phyloP scores from a whole-genome alignment of 2,888 invertebrate genomes.

The Yponomeuta sedellus region DNA sequence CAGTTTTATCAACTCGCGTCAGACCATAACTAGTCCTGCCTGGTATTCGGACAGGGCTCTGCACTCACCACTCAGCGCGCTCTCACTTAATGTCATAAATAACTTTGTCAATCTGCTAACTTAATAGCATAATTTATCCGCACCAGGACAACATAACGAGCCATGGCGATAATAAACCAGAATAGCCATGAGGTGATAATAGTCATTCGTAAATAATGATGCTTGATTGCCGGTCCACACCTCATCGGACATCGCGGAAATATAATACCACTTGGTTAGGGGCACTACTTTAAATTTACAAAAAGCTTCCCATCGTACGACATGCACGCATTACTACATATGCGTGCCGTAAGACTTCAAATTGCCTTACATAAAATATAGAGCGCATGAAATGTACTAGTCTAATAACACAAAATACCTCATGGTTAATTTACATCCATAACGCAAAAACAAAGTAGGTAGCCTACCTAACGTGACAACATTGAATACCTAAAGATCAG shows the following conservation, averaged over 20 bases:
- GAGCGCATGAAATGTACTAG: too few species aligned
- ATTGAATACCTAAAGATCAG: slow-evolving; percentile 31
- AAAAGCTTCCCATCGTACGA: slow-evolving; percentile 14
- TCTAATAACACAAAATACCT: too few species aligned
- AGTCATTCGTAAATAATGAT: slow-evolving; percentile 75
- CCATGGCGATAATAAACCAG: slow-evolving; percentile 73
- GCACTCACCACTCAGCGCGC: slow-evolving; percentile 58
- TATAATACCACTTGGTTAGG: slow-evolving; percentile 22
- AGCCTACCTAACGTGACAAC: slow-evolving; percentile 16
- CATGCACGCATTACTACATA: too few species aligned
- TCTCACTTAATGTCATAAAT: slow-evolving; percentile 71
- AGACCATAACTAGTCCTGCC: slow-evolving; percentile 21
- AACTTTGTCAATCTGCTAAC: slow-evolving; percentile 76
- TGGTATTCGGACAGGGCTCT: slow-evolving; percentile 33
- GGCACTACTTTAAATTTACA: slow-evolving; percentile 15
- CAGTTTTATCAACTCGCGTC: slow-evolving; percentile 15
- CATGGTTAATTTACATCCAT: too few species aligned
- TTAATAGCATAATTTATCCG: slow-evolving; percentile 76
- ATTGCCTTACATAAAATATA: too few species aligned
- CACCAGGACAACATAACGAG: slow-evolving; percentile 74
- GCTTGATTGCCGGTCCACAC: slow-evolving; percentile 68
- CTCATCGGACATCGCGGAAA: slow-evolving; percentile 48
- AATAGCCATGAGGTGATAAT: slow-evolving; percentile 75
- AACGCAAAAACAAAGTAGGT: slow-evolving; percentile 6
- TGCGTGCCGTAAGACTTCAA: too few species aligned